These are phyloP conservation scores for Himantopus leucocephalus DNA, from an alignment of 2,113 vertebrate genomes.

Conservation along the genomic window DNA sequence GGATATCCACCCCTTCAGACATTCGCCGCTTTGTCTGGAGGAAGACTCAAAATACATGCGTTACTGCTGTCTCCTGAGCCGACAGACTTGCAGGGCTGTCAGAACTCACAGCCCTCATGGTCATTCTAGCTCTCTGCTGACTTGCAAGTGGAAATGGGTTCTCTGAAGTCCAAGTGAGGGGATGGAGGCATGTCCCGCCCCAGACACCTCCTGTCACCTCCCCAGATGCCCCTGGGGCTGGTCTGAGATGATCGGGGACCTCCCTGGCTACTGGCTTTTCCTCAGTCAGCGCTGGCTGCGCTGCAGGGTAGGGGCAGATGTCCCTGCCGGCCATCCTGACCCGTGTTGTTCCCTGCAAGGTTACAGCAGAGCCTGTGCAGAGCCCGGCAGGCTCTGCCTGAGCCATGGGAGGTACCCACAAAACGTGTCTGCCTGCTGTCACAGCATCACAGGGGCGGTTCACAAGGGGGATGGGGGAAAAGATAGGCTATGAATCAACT, in stretches of 20 bases:
- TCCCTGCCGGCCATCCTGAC: neutral
- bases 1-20: neutral
- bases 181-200: neutral
- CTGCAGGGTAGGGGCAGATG: neutral
- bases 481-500: neutral
- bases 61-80: neutral
- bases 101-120: neutral
- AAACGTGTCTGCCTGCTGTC: neutral
- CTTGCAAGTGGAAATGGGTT: neutral
- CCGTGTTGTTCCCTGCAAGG: fast-evolving
- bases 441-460: neutral
- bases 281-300: too few relatives aligned
- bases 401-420: fast-evolving
- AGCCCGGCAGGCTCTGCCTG: neutral
- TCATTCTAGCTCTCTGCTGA: neutral
- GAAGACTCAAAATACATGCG: neutral
- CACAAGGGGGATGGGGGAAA: neutral
- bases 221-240: fast-evolving
- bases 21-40: neutral
- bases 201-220: neutral
- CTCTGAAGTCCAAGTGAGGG: neutral
- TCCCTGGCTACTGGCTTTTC: too few relatives aligned
- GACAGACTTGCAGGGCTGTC: neutral
- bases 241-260: neutral
- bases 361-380: neutral